phyloP scores from a whole-genome alignment of 35 echinoderm and acorn worm genomes.

The Apostichopus japonicus region DNA sequence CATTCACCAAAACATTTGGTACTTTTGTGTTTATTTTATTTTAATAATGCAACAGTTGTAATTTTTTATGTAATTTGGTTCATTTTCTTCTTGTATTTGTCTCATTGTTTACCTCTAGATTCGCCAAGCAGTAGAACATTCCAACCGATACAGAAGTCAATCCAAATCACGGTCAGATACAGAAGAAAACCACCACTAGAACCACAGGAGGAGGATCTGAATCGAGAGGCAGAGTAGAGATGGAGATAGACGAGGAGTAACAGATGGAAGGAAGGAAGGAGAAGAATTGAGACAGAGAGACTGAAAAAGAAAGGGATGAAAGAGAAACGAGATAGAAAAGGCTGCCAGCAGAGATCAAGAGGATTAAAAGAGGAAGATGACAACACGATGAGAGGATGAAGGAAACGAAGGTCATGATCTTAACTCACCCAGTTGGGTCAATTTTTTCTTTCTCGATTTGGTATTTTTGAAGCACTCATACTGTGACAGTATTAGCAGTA shows the following conservation, averaged over 20 bases:
- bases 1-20: too few species aligned
- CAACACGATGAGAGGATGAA: too few species aligned
- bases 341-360: too few species aligned
- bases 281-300: not conserved
- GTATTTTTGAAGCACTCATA: too few species aligned
- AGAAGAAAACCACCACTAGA: conserved; percentile 1
- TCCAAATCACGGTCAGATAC: conserved; percentile 10
- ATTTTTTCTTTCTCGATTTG: too few species aligned
- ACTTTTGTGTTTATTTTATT: not conserved
- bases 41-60: not conserved
- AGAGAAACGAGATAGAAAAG: not conserved
- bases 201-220: too few species aligned
- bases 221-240: not conserved
- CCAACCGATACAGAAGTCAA: conserved; percentile 29
- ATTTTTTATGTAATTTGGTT: not conserved
- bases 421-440: too few species aligned
- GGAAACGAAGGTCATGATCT: too few species aligned
- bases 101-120: conserved; percentile 29
- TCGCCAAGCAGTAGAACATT: conserved; percentile 60
- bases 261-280: not conserved
- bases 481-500: too few species aligned
- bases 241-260: not conserved
- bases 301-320: not conserved
- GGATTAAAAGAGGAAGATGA: too few species aligned
- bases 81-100: not conserved